Percentiles rank a stretch among this genome's conserved stretches.
phyloP scores from a whole-genome alignment of 2,888 invertebrate species.

The Morpho achilles region DNA sequence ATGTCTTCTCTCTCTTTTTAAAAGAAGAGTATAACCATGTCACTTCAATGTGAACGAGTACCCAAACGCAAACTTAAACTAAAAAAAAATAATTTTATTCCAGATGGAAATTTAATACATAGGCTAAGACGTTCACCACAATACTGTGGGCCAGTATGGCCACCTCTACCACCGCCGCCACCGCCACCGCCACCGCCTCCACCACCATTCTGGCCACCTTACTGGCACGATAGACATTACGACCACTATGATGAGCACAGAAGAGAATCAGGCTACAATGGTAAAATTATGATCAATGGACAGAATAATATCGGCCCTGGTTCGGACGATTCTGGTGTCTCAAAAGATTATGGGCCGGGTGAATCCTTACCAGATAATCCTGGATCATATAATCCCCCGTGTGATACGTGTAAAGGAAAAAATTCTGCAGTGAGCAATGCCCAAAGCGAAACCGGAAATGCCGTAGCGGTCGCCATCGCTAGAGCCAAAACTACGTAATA shows the following conservation, averaged over 20 bases:
- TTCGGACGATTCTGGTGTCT: not conserved
- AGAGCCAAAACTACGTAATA: constrained; percentile 21
- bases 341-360: not conserved
- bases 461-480: constrained; percentile 40
- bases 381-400: constrained; percentile 7
- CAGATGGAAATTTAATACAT: constrained; percentile 39
- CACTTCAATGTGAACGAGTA: too few species aligned
- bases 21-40: too few species aligned
- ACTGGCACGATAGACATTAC: constrained; percentile 20
- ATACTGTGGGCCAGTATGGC: constrained; percentile 30
- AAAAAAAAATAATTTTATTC: constrained; percentile 2
- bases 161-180: constrained; percentile 29
- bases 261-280: not conserved
- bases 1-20: too few species aligned
- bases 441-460: constrained; percentile 39
- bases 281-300: not conserved
- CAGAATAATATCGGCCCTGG: constrained; percentile 4
- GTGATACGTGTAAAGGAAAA: constrained; percentile 22
- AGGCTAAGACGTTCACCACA: constrained; percentile 52
- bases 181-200: constrained; percentile 29
- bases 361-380: not conserved
- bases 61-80: not conserved
- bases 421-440: constrained; percentile 43
- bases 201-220: constrained; percentile 34
- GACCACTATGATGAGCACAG: not conserved